phyloP scores from a whole-genome alignment of 2,888 invertebrate species.

The Synergus gifuensis region DNA sequence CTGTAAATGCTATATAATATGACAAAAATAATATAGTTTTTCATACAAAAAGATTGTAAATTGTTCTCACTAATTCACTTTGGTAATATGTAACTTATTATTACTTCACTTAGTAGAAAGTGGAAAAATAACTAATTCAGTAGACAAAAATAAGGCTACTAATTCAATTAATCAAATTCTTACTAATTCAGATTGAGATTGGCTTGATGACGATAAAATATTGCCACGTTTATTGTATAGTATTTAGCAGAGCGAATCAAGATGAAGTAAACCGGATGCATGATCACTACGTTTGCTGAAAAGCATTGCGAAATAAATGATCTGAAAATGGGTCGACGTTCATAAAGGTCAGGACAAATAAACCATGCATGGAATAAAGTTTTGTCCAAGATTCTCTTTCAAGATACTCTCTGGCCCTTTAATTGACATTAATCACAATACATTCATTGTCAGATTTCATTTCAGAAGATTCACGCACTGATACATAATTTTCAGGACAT shows the following conservation, averaged over 20 bases:
- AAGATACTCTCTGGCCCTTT: background rate
- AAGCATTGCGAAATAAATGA: slow-evolving; percentile 27
- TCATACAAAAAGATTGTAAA: too few species aligned
- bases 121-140: too few species aligned
- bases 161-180: too few species aligned
- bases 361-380: background rate
- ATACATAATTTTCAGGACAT: background rate
- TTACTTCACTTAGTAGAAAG: too few species aligned
- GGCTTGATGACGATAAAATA: slow-evolving; percentile 14
- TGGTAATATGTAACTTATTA: too few species aligned
- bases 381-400: background rate
- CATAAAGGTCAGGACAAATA: background rate
- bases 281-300: slow-evolving; percentile 24
- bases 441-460: background rate
- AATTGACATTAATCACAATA: slow-evolving; percentile 7
- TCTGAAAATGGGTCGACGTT: slow-evolving; percentile 29
- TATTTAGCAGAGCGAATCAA: slow-evolving; percentile 35
- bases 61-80: too few species aligned
- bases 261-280: slow-evolving; percentile 24
- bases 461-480: background rate
- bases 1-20: too few species aligned
- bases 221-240: slow-evolving; percentile 10
- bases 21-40: too few species aligned
- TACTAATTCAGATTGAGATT: too few species aligned
- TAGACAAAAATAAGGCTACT: too few species aligned